Percentiles rank a stretch among this genome's conserved stretches.
Evolutionary conservation across 1,140 invertebrate species (phyloP).

Genomic region (Lethrus apterus): DNA sequence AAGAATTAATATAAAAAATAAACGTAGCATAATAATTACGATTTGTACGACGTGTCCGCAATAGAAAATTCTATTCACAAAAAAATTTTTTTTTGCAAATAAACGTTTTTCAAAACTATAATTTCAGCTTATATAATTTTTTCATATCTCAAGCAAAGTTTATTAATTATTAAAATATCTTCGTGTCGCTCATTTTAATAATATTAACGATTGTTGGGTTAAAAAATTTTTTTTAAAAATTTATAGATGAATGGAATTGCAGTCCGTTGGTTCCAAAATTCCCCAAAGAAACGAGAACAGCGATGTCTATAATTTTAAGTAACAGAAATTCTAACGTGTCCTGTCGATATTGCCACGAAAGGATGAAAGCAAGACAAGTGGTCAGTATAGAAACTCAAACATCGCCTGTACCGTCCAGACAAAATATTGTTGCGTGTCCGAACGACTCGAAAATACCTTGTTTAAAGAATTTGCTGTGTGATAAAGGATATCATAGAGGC

Average conservation of each 20-base stretch:
- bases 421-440: neutral
- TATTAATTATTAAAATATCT: no score
- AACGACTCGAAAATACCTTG: neutral
- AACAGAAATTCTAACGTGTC: constrained; percentile 9
- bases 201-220: no score
- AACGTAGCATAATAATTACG: no score
- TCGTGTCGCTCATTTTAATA: no score
- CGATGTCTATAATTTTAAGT: constrained; percentile 12
- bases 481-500: constrained; percentile 5
- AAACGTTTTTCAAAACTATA: neutral
- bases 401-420: neutral
- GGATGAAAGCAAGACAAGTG: constrained; percentile 5
- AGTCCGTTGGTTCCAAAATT: constrained; percentile 5
- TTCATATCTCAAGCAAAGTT: no score
- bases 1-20: no score
- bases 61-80: no score
- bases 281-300: constrained; percentile 10
- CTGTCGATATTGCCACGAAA: constrained; percentile 3
- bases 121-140: no score
- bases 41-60: no score
- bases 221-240: no score
- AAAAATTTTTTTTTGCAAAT: constrained; percentile 4
- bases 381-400: constrained; percentile 7
- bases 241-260: no score
- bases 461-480: constrained; percentile 3